phyloP scores from a whole-genome alignment of 2,888 invertebrate species.

The Eupelmus urozonus region DNA sequence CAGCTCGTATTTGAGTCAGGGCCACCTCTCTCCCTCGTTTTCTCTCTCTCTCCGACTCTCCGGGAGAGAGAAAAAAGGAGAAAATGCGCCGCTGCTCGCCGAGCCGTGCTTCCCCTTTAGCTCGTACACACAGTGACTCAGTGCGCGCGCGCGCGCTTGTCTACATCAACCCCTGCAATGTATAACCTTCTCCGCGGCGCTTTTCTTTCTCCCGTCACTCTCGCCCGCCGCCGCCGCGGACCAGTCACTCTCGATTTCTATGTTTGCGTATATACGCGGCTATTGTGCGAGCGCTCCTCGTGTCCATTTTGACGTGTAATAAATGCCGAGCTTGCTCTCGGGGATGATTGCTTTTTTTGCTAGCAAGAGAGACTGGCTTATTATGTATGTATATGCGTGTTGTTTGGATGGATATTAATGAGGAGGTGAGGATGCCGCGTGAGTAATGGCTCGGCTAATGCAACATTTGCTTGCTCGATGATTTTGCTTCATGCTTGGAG shows the following conservation, averaged over 20 bases:
- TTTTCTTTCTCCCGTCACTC: slow-evolving; percentile 33
- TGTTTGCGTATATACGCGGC: slow-evolving; percentile 35
- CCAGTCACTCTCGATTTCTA: slow-evolving; percentile 52
- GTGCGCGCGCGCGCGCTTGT: no score
- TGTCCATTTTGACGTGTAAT: slow-evolving; percentile 40
- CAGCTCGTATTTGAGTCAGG: slow-evolving; percentile 41
- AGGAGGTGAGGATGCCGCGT: slow-evolving; percentile 33
- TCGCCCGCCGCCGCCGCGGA: background rate
- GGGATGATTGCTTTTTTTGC: background rate
- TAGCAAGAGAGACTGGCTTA: no score
- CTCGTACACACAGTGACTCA: background rate
- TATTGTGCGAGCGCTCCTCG: background rate
- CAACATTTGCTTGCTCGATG: background rate
- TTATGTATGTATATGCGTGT: no score
- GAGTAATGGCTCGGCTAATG: slow-evolving; percentile 3
- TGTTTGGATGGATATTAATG: slow-evolving; percentile 47
- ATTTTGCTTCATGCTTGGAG: background rate
- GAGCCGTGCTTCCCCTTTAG: slow-evolving; percentile 54
- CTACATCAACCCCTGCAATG: background rate
- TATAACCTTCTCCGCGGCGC: background rate
- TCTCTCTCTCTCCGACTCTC: no score
- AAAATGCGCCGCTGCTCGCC: slow-evolving; percentile 30
- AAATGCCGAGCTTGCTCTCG: slow-evolving; percentile 6
- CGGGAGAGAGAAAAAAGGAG: slow-evolving; percentile 1
- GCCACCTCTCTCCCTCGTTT: no score